phyloP scores from a whole-genome alignment of 2,797 vertebrate genomes.

The Lerista edwardsae region DNA sequence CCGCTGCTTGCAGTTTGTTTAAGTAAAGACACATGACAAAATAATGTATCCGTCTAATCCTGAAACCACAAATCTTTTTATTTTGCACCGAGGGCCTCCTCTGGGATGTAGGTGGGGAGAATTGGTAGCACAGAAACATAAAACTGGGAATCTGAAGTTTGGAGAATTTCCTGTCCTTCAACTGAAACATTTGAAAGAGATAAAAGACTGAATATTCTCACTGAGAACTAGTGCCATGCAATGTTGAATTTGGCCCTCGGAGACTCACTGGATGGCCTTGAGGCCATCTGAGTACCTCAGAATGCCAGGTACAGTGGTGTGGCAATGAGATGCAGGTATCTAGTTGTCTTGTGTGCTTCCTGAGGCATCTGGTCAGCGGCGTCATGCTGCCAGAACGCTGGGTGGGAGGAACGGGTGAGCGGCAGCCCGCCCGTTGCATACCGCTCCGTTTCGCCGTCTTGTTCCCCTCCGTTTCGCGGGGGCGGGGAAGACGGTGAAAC shows the following conservation, averaged over 20 bases:
- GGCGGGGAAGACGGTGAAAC: no score
- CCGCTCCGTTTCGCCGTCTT: no score
- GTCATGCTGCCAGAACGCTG: no score
- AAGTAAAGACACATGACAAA: conserved; percentile 33
- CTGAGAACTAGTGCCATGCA: neutral
- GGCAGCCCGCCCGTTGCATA: no score
- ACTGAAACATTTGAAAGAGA: neutral
- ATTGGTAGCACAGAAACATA: neutral
- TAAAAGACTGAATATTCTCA: neutral
- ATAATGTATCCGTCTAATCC: conserved; percentile 2
- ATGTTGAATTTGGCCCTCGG: neutral
- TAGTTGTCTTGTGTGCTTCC: no score
- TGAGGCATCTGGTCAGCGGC: no score
- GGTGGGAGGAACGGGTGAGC: no score
- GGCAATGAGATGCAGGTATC: no score
- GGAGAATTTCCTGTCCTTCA: neutral
- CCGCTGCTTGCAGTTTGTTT: conserved; percentile 10
- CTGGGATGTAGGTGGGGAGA: neutral
- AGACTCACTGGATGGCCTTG: neutral
- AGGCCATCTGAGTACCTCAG: no score
- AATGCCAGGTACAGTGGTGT: no score
- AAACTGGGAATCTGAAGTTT: neutral
- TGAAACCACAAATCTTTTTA: conserved; percentile 7
- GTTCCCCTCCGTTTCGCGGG: no score
- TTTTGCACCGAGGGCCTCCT: neutral